A percentile compares a stretch with the other conserved stretches of the same genome.
These are phyloP conservation scores for Notolepis coatsorum DNA, from an alignment of 2,797 vertebrate species.

Conservation along the genomic window DNA sequence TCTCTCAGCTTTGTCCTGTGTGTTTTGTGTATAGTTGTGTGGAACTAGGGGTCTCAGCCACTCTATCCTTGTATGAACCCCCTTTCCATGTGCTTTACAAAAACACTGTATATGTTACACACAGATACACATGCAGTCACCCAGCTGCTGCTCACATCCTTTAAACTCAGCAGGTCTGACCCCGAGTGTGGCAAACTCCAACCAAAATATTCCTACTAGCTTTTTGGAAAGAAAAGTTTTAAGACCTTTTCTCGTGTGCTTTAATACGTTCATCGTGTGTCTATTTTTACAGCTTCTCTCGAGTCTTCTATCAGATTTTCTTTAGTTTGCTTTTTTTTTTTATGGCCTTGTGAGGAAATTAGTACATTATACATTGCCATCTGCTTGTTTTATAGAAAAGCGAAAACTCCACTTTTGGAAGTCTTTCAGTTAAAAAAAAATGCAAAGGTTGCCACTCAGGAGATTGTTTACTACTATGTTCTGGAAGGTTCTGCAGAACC, in stretches of 20 bases:
- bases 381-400: conserved; percentile 49
- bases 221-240: conserved; percentile 50
- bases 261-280: conserved; percentile 68
- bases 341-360: conserved; percentile 37
- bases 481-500: conserved; percentile 18
- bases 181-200: conserved; percentile 64
- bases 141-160: conserved; percentile 43
- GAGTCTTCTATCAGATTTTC: conserved; percentile 33
- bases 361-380: conserved; percentile 27
- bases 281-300: conserved; percentile 77
- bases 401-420: conserved; percentile 9
- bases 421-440: conserved; percentile 16
- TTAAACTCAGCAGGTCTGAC: conserved; percentile 85
- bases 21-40: conserved; percentile 37
- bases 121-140: conserved; percentile 34
- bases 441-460: conserved; percentile 68
- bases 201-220: conserved; percentile 62
- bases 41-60: conserved; percentile 34
- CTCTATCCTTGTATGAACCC: conserved; percentile 7
- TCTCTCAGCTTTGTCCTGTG: conserved; percentile 52
- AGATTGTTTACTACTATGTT: conserved; percentile 64
- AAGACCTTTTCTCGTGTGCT: conserved; percentile 62
- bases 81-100: conserved; percentile 46
- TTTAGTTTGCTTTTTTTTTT: conserved; percentile 49
- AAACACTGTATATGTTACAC: conserved; percentile 20